Evolutionary conservation across 2,797 vertebrate genomes (phyloP).

Genomic region (Scomberomorus guttatus): DNA sequence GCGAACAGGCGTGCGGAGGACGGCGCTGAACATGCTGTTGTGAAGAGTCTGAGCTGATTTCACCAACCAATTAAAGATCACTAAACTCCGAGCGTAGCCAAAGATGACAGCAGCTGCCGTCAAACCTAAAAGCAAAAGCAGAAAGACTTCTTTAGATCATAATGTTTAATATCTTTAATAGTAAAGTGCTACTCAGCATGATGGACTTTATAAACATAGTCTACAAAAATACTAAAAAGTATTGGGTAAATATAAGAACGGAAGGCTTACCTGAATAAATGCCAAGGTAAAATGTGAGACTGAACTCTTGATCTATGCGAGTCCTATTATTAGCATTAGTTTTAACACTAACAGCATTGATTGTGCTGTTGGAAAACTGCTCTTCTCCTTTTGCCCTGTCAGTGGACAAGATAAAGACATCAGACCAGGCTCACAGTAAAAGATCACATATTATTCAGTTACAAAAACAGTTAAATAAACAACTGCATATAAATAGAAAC

Average conservation of each 20-base stretch:
- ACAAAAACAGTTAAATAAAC: no score
- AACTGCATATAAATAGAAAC: no score
- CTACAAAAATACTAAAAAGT: neutral
- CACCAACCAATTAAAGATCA: slow-evolving; percentile 89
- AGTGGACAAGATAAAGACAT: neutral
- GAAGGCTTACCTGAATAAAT: slow-evolving; percentile 62
- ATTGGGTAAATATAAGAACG: no score
- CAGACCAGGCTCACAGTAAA: neutral
- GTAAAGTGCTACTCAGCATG: neutral
- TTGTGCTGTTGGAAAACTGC: slow-evolving; percentile 21
- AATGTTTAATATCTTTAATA: neutral
- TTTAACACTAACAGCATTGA: accelerated
- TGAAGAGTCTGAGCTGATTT: slow-evolving; percentile 89
- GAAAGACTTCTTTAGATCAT: neutral
- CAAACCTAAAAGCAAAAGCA: slow-evolving; percentile 82
- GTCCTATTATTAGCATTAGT: slow-evolving; percentile 13
- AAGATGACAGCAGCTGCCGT: slow-evolving; percentile 88
- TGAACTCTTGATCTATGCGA: neutral
- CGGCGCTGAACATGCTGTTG: slow-evolving; percentile 78
- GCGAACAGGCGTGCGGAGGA: slow-evolving; percentile 75
- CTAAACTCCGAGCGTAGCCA: slow-evolving; percentile 85
- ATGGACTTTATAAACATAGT: neutral
- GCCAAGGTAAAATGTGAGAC: slow-evolving; percentile 50
- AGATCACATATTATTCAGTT: no score
- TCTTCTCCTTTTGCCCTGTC: slow-evolving; percentile 46